Percentiles rank a stretch among this genome's conserved stretches.
phyloP scores from a whole-genome alignment of 2,888 invertebrate species.

The Sussaba pulchella region DNA sequence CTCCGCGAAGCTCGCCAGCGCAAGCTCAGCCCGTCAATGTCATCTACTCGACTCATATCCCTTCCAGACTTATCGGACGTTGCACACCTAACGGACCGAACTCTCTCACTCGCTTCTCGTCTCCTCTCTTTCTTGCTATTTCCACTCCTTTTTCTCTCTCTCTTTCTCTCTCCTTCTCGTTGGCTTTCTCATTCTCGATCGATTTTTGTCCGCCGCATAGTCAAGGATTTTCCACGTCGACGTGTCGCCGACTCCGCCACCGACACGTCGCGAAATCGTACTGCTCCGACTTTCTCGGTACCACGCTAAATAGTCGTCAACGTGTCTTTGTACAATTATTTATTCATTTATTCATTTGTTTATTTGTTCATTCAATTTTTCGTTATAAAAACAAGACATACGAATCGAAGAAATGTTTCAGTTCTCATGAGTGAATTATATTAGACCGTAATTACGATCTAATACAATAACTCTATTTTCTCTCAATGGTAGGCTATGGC shows the following conservation, averaged over 20 bases:
- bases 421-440: too few relatives aligned
- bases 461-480: too few relatives aligned
- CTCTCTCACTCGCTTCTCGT: conserved; percentile 46
- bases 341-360: too few relatives aligned
- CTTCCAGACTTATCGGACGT: conserved; percentile 84
- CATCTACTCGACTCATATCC: conserved; percentile 76
- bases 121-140: conserved; percentile 29
- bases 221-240: conserved; percentile 79
- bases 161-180: conserved; percentile 5
- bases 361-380: too few relatives aligned
- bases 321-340: too few relatives aligned
- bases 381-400: conserved; percentile 10
- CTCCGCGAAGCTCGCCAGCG: conserved; percentile 60
- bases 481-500: too few relatives aligned
- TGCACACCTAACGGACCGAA: conserved; percentile 81
- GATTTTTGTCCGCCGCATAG: conserved; percentile 12
- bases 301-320: conserved; percentile 1
- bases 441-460: too few relatives aligned
- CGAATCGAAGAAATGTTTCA: conserved; percentile 1
- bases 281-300: conserved; percentile 30
- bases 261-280: conserved; percentile 70
- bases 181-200: too few relatives aligned
- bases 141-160: conserved; percentile 28
- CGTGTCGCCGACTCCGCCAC: conserved; percentile 72
- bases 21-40: conserved; percentile 71